Base-by-base conservation (phyloP, 53 echinoderm and acorn worm genomes). In the Apostichopus leukothele region DNA sequence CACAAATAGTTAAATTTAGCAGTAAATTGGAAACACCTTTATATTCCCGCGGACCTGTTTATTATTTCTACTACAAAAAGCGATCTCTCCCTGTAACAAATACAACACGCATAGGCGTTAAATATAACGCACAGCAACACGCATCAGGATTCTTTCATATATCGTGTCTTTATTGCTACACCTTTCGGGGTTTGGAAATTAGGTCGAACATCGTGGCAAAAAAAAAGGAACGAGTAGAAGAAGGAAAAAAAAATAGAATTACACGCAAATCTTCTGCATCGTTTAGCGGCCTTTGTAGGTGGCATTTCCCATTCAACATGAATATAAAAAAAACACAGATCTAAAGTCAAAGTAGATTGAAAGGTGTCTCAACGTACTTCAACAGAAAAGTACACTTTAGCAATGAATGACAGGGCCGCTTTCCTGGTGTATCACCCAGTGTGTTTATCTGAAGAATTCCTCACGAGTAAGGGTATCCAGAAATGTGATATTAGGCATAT, bases 1-100 rank as follows among this genome's bases (percentile, higher is more conserved):
- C n/a, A 1, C 71, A 71, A 71, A 71, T 19, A 71, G 71, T 76
- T 76, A 76, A 76, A 76, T 26, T 26, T 76, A 76, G 39, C 76
- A 16, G 39, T 23, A 16, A 76, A 76, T 76, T 76, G 76, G 11
- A 75, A 76, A 76, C 76, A 76, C 76, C 76, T 26, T 26, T 76
- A 76, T 76, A 76, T 76, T 76, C 76, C 76, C 76, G 76, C 25
- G 76, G 76, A 76, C 76, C 76, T 76, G 76, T 76, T 76, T 76
- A 76, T 76, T 76, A 76, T 76, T 76, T 76, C 51, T 76, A 76
- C 76, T 26, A 27, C 26, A 27, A 16, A 14, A 6, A n/a, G 26
- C 16, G 39, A 26, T 27, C 16, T 76, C 7, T 76, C 76, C 10
- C 39, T 76, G 76, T 76, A 76, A 14, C 76, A 76, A 76, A 76